Base-by-base conservation (phyloP, 35 echinoderm and acorn worm species). In the Ophiothrix spiculata region DNA sequence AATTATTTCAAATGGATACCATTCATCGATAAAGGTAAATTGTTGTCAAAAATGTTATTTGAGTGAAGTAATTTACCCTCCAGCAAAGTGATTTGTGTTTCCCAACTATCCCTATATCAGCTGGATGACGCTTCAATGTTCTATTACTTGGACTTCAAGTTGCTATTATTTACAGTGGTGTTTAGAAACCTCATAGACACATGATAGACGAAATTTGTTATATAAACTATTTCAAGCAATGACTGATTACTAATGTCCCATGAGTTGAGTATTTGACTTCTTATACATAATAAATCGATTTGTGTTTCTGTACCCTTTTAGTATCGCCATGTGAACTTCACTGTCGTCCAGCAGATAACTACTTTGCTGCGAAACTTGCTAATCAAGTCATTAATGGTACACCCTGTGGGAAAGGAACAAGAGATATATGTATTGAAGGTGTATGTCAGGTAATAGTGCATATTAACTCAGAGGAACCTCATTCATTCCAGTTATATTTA, bases 401-500 rank as follows among this genome's bases (percentile, higher is more conserved):
- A 32, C 92, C 95, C 1, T 98, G 95, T 69, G 73, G 63, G 46
- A 23, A 82, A 15, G 63, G 56, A 49, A 88, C 88, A 1, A 81
- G 81, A 35, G 95, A 91, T 46, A 94, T 98, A 28, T 98, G 95
- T 79, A 93, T 98, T 6, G 83, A 88, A 80, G 95, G 95, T 64
- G 79, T 88, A 13, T 99, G 96, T 38, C 77, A 91, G 63, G 96
- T 99, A 80, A 85, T 84, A n/a, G n/a, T n/a, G n/a, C n/a, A n/a
- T n/a, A n/a, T n/a, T n/a, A n/a, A n/a, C n/a, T n/a, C n/a, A n/a
- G n/a, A n/a, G n/a, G n/a, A n/a, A n/a, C n/a, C n/a, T n/a, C n/a
- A n/a, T n/a, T n/a, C n/a, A n/a, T n/a, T n/a, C n/a, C n/a, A n/a
- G n/a, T n/a, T n/a, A n/a, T n/a, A n/a, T n/a, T n/a, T n/a, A n/a